Conservation (phyloP, 2,888 invertebrate genomes). For the Napeogenes inachia region DNA sequence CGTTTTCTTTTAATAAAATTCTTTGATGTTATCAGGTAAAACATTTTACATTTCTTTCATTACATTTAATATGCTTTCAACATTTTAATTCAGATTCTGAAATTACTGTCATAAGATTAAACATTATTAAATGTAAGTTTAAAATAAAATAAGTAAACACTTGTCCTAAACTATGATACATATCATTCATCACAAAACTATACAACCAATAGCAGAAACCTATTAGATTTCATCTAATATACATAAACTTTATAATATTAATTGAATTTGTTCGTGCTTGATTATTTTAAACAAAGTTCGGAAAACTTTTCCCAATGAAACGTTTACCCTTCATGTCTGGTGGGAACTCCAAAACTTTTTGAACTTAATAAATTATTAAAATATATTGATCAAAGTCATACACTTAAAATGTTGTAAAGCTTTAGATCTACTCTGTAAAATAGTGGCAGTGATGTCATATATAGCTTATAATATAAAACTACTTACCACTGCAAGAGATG, state of each 20-base stretch:
- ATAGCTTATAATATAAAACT: constrained; percentile 15
- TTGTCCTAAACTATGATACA: too few relatives aligned
- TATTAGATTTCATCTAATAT: background rate
- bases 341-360: background rate
- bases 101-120: too few relatives aligned
- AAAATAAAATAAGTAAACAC: too few relatives aligned
- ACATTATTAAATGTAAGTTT: too few relatives aligned
- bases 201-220: too few relatives aligned
- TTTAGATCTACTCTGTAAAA: background rate
- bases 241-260: background rate
- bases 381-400: background rate
- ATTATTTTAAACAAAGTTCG: background rate
- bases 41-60: too few relatives aligned
- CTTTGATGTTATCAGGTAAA: too few relatives aligned
- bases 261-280: background rate
- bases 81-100: too few relatives aligned
- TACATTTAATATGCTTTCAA: too few relatives aligned
- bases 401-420: too few relatives aligned
- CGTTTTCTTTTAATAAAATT: too few relatives aligned
- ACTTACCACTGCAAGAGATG: constrained; percentile 62
- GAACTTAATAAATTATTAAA: background rate
- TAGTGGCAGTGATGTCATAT: background rate
- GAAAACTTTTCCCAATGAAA: background rate
- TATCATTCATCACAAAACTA: too few relatives aligned
- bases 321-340: background rate